Evolutionary conservation across 2,797 vertebrate species (phyloP).

Genomic region (Danionella dracula): DNA sequence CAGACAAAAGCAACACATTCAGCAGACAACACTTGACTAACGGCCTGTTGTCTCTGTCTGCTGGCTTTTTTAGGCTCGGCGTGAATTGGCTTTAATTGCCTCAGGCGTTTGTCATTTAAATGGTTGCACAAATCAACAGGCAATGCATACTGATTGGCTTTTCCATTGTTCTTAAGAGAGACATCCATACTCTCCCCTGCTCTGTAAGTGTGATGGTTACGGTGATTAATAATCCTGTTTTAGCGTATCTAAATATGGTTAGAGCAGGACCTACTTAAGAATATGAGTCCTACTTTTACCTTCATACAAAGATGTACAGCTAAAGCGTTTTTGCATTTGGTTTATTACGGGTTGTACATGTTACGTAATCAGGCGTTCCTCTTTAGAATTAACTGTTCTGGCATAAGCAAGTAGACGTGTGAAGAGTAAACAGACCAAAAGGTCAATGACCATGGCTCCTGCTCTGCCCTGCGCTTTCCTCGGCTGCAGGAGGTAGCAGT

Average conservation of each 20-base stretch:
- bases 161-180: no score
- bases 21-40: no score
- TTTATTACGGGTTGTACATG: not conserved
- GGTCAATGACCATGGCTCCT: slow-evolving; percentile 21
- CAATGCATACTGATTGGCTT: not conserved
- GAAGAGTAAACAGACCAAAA: slow-evolving; percentile 29
- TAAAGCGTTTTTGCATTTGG: not conserved
- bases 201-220: not conserved
- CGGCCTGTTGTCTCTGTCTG: no score
- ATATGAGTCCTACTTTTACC: not conserved
- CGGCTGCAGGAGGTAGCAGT: slow-evolving; percentile 38
- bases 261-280: not conserved
- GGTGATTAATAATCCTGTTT: not conserved
- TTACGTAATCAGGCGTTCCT: not conserved
- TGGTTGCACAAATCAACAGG: not conserved
- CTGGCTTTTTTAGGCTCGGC: no score
- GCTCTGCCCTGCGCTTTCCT: slow-evolving; percentile 18
- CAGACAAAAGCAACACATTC: no score
- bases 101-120: not conserved
- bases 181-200: not conserved
- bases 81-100: not conserved
- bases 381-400: slow-evolving; percentile 13
- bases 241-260: no score
- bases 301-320: not conserved
- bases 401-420: not conserved